Base-by-base conservation (phyloP, 2,797 vertebrate genomes). In the Gastrophryne carolinensis region DNA sequence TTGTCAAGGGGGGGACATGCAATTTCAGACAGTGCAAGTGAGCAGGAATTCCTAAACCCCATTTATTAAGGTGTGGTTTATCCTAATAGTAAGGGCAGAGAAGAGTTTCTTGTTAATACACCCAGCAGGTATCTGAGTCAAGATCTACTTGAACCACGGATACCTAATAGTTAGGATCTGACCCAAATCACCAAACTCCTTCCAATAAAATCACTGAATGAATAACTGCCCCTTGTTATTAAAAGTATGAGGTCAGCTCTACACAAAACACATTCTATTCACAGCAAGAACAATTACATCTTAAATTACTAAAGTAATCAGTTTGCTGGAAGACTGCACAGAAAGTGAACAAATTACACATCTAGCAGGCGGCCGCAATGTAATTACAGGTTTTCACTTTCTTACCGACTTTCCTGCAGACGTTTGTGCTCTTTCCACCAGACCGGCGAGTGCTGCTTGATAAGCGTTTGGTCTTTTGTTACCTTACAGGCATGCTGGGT, bases 401-500 rank as follows among this genome's bases (percentile, higher is more conserved):
- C 91, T 93, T 91, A 99, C 96, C 92, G 90, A 86, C 82, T 83
- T 84, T 91, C 85, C 44, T 73, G 82, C 21, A 97, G 88, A 69
- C 87, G 88, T 52, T 85, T 86, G 52, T 90, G 84, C 80, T 95
- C 95, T 72, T 86, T 85, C 92, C 90, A 93, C 96, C 97, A 99
- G 80, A 95, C 91, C 82, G 92, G 92, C 41, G 79, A 89, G 80
- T 98, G 97, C 77, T 95, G 95, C 69, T 91, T 92, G 79, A 95
- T 82, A 44, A 95, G 80, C 73, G 83, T 91, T 84, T 87, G 92
- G 72, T 96, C 92, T 86, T 91, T 97, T 78, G 84, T 92, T 67
- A 79, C 79, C 85, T 93, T 95, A 86, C 93, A 94, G 64, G 88
- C 87, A 81, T 85, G 86, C 64, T 90, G 72, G 58, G 85, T 85